Percentiles rank a stretch among this genome's conserved stretches.
phyloP scores from a whole-genome alignment of 2,888 invertebrate genomes.

The Meliscaeva auricollis region DNA sequence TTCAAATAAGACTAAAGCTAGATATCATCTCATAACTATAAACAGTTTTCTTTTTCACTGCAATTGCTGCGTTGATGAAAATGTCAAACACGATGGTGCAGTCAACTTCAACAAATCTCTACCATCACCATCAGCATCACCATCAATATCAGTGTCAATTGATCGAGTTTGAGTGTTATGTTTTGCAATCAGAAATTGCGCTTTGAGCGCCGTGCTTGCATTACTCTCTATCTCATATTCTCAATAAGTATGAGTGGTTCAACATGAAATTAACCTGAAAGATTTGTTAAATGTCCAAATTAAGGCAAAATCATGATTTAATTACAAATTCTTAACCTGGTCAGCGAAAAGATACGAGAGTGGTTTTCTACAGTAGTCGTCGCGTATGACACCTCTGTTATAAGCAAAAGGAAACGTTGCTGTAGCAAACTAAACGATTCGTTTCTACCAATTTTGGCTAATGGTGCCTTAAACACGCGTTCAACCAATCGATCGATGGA shows the following conservation, averaged over 20 bases:
- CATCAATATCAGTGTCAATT: slow-evolving; percentile 64
- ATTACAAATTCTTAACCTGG: slow-evolving; percentile 68
- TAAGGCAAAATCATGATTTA: slow-evolving; percentile 66
- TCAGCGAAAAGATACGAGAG: slow-evolving; percentile 18
- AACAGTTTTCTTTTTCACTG: slow-evolving; percentile 48
- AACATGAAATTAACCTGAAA: too few relatives aligned
- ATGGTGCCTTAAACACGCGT: slow-evolving; percentile 70
- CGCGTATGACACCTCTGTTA: background rate
- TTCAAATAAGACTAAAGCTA: slow-evolving; percentile 26
- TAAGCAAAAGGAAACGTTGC: slow-evolving; percentile 9
- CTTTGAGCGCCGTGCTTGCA: slow-evolving; percentile 13
- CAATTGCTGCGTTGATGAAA: slow-evolving; percentile 35
- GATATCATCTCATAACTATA: slow-evolving; percentile 54
- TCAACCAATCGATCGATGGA: slow-evolving; percentile 3
- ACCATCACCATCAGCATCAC: slow-evolving; percentile 33
- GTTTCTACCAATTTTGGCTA: slow-evolving; percentile 71
- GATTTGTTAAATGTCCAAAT: too few relatives aligned
- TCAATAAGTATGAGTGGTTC: slow-evolving; percentile 10
- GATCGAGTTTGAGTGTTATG: slow-evolving; percentile 38
- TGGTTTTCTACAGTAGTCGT: too few relatives aligned
- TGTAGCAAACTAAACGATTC: slow-evolving; percentile 54
- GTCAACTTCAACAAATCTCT: slow-evolving; percentile 37
- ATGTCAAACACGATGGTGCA: slow-evolving; percentile 32
- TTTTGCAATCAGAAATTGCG: slow-evolving; percentile 52
- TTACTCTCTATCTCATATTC: too few relatives aligned